A percentile compares a stretch with the other conserved stretches of the same genome.
These are phyloP conservation scores for Sitodiplosis mosellana DNA, from an alignment of 1,140 invertebrate species.

Conservation along the genomic window DNA sequence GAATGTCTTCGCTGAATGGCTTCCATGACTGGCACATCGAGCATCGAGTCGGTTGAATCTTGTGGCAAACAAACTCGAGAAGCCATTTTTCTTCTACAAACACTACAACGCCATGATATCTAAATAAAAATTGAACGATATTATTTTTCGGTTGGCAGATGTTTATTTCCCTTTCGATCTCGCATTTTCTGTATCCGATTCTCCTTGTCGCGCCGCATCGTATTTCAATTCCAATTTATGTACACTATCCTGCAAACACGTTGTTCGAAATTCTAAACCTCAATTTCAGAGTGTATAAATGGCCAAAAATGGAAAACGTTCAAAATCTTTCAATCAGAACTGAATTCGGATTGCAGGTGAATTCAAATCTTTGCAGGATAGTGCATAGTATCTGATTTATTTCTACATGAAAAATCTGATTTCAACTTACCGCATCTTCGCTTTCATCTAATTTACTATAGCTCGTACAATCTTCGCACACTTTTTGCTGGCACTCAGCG, in stretches of 20 bases:
- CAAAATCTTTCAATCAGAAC: background rate
- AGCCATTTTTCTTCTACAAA: slow-evolving; percentile 58
- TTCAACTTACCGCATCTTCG: slow-evolving; percentile 50
- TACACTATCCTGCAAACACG: too few species aligned
- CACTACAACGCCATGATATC: slow-evolving; percentile 60
- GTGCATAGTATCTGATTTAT: background rate
- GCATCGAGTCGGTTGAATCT: slow-evolving; percentile 58
- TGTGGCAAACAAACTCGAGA: slow-evolving; percentile 46
- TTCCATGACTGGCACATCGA: slow-evolving; percentile 58
- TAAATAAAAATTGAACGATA: slow-evolving; percentile 16
- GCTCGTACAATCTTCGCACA: slow-evolving; percentile 80
- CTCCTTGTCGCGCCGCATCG: too few species aligned
- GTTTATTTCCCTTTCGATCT: too few species aligned
- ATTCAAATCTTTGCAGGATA: background rate
- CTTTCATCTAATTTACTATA: slow-evolving; percentile 68
- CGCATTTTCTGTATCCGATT: too few species aligned
- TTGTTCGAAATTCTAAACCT: too few species aligned
- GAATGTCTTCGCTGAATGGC: slow-evolving; percentile 56
- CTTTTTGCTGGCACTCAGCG: slow-evolving; percentile 69
- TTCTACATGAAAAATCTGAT: background rate
- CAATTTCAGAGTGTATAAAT: background rate
- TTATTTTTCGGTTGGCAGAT: background rate
- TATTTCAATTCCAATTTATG: too few species aligned
- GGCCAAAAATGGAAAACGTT: background rate
- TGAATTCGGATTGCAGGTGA: too few species aligned